A percentile compares a stretch with the other conserved stretches of the same genome.
Conservation (phyloP, 2,113 vertebrate genomes). For the Strigops habroptila region DNA sequence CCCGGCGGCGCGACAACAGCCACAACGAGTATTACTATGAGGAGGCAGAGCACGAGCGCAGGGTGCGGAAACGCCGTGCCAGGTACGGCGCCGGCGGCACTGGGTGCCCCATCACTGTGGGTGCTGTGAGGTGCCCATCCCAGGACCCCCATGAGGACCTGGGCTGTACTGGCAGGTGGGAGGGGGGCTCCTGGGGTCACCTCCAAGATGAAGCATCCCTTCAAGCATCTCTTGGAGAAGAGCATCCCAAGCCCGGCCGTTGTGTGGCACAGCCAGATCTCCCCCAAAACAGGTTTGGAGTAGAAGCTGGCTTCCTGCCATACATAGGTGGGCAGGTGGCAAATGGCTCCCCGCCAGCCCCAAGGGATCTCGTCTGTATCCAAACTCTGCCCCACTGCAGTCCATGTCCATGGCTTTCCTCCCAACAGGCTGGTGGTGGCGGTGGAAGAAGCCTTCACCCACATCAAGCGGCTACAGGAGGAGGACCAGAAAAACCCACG, state of each 20-base stretch:
- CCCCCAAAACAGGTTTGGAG: not conserved
- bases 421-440: conserved; percentile 87
- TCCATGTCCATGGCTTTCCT: fast-evolving
- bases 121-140: fast-evolving
- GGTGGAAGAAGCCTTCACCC: conserved; percentile 95
- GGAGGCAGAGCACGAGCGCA: conserved; percentile 91
- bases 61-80: conserved; percentile 90
- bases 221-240: no score
- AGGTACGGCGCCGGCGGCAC: conserved; percentile 66
- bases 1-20: conserved; percentile 89
- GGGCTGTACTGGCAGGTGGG: not conserved
- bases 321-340: fast-evolving
- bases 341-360: not conserved
- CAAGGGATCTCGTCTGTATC: not conserved
- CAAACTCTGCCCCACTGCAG: not conserved
- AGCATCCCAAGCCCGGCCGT: fast-evolving
- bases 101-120: no score
- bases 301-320: not conserved
- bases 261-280: not conserved
- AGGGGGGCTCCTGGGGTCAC: not conserved
- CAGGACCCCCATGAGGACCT: fast-evolving
- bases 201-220: not conserved
- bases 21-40: conserved; percentile 97
- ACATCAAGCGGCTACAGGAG: conserved; percentile 93
- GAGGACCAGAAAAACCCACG: conserved; percentile 90